Conservation (phyloP, 2,797 vertebrate species). For the Pangasius larnaudii region DNA sequence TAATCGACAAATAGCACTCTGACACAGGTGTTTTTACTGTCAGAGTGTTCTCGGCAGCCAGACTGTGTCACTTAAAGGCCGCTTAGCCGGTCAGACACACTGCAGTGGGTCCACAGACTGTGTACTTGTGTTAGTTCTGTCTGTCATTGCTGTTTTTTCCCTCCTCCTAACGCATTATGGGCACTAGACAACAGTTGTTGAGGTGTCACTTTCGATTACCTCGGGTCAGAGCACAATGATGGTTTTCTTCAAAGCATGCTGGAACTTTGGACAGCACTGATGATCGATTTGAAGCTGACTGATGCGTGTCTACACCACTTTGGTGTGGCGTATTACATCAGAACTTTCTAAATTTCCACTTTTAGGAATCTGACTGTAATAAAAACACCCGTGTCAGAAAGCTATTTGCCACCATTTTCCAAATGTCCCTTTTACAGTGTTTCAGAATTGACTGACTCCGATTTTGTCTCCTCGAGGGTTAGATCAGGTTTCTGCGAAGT, state of each 20-base stretch:
- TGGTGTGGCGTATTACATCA: not conserved
- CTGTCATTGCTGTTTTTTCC: conserved; percentile 22
- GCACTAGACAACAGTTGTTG: not conserved
- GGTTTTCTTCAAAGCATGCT: not conserved
- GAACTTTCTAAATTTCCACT: conserved; percentile 12
- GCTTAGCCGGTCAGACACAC: conserved; percentile 4
- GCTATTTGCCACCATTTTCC: not conserved
- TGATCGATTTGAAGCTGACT: conserved; percentile 17
- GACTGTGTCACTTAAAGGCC: conserved; percentile 2
- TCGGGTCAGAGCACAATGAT: not conserved
- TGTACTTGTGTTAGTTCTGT: not conserved
- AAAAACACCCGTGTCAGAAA: not conserved
- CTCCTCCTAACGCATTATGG: conserved; percentile 5
- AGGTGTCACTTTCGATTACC: conserved; percentile 22
- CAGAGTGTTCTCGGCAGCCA: conserved; percentile 10
- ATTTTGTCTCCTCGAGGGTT: not conserved
- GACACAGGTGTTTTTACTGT: conserved; percentile 41
- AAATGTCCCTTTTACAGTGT: not conserved
- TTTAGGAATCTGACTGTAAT: not conserved
- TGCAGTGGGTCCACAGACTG: conserved; percentile 11
- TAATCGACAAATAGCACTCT: conserved; percentile 41
- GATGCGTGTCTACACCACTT: not conserved
- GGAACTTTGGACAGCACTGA: not conserved
- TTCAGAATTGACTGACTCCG: not conserved
- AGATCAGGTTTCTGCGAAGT: not conserved